A percentile compares a stretch with the other conserved stretches of the same genome.
These are phyloP conservation scores for Tetramorium bicarinatum DNA, from an alignment of 2,888 invertebrate species.

Conservation along the genomic window DNA sequence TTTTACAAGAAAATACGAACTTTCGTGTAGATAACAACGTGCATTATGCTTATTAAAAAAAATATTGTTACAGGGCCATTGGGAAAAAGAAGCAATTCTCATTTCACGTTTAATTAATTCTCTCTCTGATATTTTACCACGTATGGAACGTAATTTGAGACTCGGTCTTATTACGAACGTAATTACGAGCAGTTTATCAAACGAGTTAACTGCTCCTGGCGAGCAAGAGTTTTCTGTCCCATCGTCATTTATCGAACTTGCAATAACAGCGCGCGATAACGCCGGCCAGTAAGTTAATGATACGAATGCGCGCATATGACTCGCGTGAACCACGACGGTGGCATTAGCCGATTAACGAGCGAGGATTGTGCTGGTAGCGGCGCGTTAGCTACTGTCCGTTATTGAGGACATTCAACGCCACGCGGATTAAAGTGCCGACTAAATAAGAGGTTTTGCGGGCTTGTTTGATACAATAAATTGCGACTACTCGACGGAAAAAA, in stretches of 20 bases:
- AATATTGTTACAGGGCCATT: background rate
- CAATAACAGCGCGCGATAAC: conserved; percentile 25
- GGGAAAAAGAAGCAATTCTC: background rate
- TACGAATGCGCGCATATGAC: conserved; percentile 18
- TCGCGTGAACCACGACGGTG: conserved; percentile 24
- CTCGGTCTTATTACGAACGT: background rate
- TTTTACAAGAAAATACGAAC: background rate
- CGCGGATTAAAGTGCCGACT: background rate
- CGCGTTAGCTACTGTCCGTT: background rate
- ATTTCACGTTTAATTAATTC: background rate
- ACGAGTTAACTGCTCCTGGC: background rate
- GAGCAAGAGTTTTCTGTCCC: background rate
- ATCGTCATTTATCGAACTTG: background rate
- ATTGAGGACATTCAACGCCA: background rate
- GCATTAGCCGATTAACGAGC: conserved; percentile 51
- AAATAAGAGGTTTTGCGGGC: background rate
- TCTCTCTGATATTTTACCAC: background rate
- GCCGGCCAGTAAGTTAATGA: conserved; percentile 43
- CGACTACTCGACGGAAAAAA: background rate
- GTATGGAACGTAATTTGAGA: background rate
- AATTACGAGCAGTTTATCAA: background rate
- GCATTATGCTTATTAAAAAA: background rate
- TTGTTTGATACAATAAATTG: background rate
- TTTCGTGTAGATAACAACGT: background rate
- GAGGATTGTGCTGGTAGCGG: conserved; percentile 45